Conservation (phyloP, 2,113 vertebrate genomes). For the Sterrhoptilus dennistouni region DNA sequence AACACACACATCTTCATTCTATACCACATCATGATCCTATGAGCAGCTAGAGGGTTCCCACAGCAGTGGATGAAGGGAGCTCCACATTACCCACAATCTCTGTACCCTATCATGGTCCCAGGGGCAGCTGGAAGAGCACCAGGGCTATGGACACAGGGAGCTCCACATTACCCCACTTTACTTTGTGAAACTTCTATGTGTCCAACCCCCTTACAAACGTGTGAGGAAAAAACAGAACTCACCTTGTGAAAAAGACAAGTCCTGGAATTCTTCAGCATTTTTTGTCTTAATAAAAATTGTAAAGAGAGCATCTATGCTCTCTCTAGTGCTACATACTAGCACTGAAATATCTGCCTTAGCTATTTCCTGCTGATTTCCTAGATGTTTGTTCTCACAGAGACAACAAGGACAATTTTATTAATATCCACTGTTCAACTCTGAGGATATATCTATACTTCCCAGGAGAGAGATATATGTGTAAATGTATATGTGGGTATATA, state of each 20-base stretch:
- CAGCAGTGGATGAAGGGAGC: not conserved
- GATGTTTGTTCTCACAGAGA: not conserved
- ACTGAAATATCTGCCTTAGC: not conserved
- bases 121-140: not conserved
- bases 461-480: not conserved
- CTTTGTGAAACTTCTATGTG: not conserved
- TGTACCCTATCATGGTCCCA: not conserved
- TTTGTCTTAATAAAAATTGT: not conserved
- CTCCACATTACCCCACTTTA: not conserved
- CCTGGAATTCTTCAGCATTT: not conserved
- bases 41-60: not conserved
- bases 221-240: not conserved
- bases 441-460: not conserved
- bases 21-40: not conserved
- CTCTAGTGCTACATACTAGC: not conserved
- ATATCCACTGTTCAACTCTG: not conserved
- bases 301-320: not conserved
- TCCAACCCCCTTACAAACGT: not conserved
- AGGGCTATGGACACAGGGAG: not conserved
- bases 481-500: not conserved
- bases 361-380: not conserved
- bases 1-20: not conserved
- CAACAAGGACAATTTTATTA: not conserved
- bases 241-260: not conserved
- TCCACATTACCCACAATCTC: not conserved